A percentile compares a stretch with the other conserved stretches of the same genome.
These are phyloP conservation scores for Nycticryphes semicollaris DNA, from an alignment of 2,113 vertebrate genomes.

Conservation along the genomic window DNA sequence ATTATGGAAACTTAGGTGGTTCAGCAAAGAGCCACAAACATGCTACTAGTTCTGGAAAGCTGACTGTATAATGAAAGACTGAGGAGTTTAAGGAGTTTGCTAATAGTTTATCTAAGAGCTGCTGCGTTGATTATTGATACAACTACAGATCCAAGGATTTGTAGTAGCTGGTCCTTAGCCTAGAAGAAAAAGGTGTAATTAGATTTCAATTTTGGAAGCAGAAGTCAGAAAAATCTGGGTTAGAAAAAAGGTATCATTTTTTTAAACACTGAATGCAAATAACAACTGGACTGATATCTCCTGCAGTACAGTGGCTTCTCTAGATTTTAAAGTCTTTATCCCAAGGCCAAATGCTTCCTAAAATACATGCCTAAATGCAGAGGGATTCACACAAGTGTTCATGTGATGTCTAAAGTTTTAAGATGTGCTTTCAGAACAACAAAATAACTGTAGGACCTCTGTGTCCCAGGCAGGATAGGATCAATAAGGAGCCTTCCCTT, in stretches of 20 bases:
- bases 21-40: background rate
- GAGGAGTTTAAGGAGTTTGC: background rate
- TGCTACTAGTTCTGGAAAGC: background rate
- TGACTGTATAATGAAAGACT: background rate
- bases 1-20: too few species aligned
- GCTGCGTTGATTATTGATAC: background rate
- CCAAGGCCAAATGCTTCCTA: background rate
- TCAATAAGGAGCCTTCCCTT: background rate
- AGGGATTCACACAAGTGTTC: background rate
- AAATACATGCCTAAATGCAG: background rate
- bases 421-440: background rate
- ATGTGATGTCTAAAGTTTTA: background rate
- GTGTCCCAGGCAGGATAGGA: background rate
- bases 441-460: background rate
- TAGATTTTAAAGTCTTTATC: background rate
- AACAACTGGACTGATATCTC: background rate
- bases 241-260: background rate
- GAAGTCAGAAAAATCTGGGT: background rate
- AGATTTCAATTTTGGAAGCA: background rate
- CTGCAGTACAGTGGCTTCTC: background rate
- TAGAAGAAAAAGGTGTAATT: background rate
- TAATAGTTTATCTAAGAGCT: background rate
- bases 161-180: background rate
- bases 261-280: background rate
- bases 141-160: background rate